Percentiles rank a stretch among this genome's conserved stretches.
Evolutionary conservation across 2,113 vertebrate genomes (phyloP).

Genomic region (Papio anubis): DNA sequence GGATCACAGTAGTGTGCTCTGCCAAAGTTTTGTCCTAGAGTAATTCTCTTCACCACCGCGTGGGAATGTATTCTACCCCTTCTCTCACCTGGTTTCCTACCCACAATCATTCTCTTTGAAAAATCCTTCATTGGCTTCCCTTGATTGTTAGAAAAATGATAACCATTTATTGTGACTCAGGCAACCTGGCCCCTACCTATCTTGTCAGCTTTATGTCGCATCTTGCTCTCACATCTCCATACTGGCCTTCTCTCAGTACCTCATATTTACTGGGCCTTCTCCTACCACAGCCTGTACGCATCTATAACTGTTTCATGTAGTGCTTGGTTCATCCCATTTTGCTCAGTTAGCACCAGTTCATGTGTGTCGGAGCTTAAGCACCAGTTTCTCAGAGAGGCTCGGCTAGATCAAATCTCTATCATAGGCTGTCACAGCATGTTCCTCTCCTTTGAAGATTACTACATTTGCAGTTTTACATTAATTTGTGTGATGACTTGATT

Average conservation of each 20-base stretch:
- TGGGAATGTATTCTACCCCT: not conserved
- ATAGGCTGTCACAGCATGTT: not conserved
- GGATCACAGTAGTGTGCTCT: not conserved
- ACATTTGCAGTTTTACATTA: slow-evolving; percentile 6
- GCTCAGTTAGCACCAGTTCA: not conserved
- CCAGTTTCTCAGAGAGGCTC: not conserved
- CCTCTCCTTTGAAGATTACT: not conserved
- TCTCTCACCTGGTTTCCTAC: not conserved
- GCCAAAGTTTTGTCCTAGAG: not conserved
- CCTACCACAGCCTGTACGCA: not conserved
- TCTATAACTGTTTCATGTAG: not conserved
- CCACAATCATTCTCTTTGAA: not conserved
- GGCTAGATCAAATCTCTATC: not conserved
- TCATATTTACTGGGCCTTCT: not conserved
- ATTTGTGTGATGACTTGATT: not conserved
- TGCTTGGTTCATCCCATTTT: not conserved
- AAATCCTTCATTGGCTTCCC: not conserved
- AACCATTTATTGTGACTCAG: not conserved
- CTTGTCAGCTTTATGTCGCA: not conserved
- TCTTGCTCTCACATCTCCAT: not conserved
- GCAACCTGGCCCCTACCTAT: not conserved
- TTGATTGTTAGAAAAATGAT: not conserved
- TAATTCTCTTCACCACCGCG: not conserved
- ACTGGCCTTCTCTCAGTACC: not conserved
- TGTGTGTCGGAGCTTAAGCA: not conserved